phyloP scores from a whole-genome alignment of 2,113 vertebrate genomes.

The Arizona elegans region DNA sequence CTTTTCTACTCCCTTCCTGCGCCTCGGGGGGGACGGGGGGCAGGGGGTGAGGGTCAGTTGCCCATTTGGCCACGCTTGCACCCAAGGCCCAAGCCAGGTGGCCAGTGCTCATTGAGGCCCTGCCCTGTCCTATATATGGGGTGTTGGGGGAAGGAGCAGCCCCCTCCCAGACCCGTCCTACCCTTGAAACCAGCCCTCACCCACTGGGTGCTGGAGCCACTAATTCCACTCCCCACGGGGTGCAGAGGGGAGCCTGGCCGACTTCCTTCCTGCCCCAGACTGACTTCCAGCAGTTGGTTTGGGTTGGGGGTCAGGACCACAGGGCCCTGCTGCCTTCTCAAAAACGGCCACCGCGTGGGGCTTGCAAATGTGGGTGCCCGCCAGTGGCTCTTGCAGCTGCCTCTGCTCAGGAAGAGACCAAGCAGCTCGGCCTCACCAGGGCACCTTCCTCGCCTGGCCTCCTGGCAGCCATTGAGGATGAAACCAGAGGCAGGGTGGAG shows the following conservation, averaged over 20 bases:
- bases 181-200: not conserved
- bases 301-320: not conserved
- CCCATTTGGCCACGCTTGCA: not conserved
- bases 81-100: not conserved
- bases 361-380: not conserved
- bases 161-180: not conserved
- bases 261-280: not conserved
- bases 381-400: not conserved
- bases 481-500: not conserved
- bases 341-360: not conserved
- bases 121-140: not conserved
- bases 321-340: not conserved
- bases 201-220: not conserved
- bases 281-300: not conserved
- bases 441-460: not conserved
- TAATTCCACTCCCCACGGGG: not conserved
- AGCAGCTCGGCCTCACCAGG: not conserved
- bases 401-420: not conserved
- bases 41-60: not conserved
- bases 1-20: not conserved
- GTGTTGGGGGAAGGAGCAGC: not conserved
- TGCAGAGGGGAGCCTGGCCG: not conserved
- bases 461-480: not conserved
- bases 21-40: not conserved
- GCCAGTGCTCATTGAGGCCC: not conserved